Base-by-base conservation (phyloP, 2,113 vertebrate species). In the Ifrita kowaldi region DNA sequence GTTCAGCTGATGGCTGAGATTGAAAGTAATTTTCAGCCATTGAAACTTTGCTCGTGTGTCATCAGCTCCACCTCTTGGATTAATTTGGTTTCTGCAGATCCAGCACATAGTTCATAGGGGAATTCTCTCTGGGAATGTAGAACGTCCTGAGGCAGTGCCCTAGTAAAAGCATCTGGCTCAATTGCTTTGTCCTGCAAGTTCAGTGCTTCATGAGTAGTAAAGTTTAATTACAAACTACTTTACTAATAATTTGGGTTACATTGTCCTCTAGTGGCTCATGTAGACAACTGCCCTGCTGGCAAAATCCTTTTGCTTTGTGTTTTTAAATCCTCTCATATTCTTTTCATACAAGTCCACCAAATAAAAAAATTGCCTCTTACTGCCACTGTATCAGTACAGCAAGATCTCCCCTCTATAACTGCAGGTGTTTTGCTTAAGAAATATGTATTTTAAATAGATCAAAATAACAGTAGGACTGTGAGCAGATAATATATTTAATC, bases 61-160 rank as follows among this genome's bases (percentile, higher is more conserved):
- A 23, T 90, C 75, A 93, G 92, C 92, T 96, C 90, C 88, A 87
- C 73, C 79, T 78, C 88, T 96, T 92, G 95, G 86, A 70, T 84
- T 87, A 47, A 62, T 44, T 41, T 74, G 49, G 3, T 26, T 90
- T 87, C 82, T 84, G 69, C 76, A 90, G 64, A 39, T 55, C 10
- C n/a, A 39, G 52, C 46, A 16, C 16, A 16, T 56, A 37, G 39
- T 50, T 92, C 30, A 10, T 20, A 67, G 27, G 37, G 44, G 22
- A 84, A 82, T 92, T 39, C 37, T 60, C n/a, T 56, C 69, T 89
- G 50, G 59, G 81, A 75, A 59, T 37, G 16, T 53, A 42, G 35
- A 59, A 90, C 20, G 33, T 67, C 59, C 37, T n/a, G 42, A 88
- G 89, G 49, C 53, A 52, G 23, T 78, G 49, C 69, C 28, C 44